Base-by-base conservation (phyloP, 1,140 invertebrate genomes). In the Drosophila arawakana region DNA sequence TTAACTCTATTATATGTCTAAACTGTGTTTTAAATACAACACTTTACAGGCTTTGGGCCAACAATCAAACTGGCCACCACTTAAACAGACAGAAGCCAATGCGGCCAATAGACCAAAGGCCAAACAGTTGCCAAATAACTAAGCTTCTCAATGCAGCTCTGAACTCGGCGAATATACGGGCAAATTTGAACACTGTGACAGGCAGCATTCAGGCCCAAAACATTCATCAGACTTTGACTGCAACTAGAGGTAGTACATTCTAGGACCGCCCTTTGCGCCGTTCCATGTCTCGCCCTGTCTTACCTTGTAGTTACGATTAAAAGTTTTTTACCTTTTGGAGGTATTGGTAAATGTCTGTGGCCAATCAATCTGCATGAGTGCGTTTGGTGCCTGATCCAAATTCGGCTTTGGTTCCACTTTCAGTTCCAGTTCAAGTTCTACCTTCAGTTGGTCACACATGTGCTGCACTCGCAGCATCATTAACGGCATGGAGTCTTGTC, bases 341-440 rank as follows among this genome's bases (percentile, higher is more conserved):
- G 63, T 63, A 74, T 74, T 69, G 58, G 58, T 46, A 61, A 77
- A 72, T 73, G 71, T 74, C 66, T 78, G 81, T 77, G 83, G 82
- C 76, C 82, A 86, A 86, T 86, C 83, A 86, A 86, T 79, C 82
- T 86, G 82, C 82, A 86, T 86, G 83, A 88, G 79, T 88, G 82
- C 82, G 73, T 82, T 61, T 21, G 47, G n/a, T 74, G 58, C 41
- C 43, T 61, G 49, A 25, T 49, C 7, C 49, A 63, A 47, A 57
- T 74, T 41, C 75, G 47, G 46, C 34, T 37, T 39, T 47, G 15
- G 47, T 37, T 1, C 5, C 46, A 37, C 18, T 21, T 49, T 4
- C 37, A 15, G 21, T 18, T 43, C 15, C 18, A 52, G 25, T 6
- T 37, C 11, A 15, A 55, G 30, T 35, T 54, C 1, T 13, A 18